phyloP scores from a whole-genome alignment of 2,888 invertebrate species.

The Eupeodes latifasciatus region DNA sequence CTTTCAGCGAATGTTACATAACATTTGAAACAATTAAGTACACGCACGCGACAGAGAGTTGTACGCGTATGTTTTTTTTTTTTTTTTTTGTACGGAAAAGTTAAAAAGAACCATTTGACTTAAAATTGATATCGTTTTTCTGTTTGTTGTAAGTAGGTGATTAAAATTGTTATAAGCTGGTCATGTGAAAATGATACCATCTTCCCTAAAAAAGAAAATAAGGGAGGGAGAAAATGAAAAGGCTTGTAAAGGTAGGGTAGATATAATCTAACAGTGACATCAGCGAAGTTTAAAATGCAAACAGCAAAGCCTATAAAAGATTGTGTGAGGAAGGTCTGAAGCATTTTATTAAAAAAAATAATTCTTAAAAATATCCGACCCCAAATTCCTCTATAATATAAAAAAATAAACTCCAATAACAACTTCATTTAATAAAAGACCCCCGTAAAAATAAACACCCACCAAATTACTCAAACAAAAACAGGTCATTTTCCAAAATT shows the following conservation, averaged over 20 bases:
- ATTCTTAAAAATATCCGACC: background rate
- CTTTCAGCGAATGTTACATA: conserved; percentile 81
- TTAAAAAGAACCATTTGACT: conserved; percentile 60
- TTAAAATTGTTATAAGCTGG: conserved; percentile 65
- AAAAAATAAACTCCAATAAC: background rate
- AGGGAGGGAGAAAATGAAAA: background rate
- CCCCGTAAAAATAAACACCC: background rate
- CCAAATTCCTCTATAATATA: background rate
- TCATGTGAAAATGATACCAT: conserved; percentile 69
- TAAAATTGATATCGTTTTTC: conserved; percentile 51
- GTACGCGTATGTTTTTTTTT: background rate
- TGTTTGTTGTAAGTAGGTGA: conserved; percentile 61
- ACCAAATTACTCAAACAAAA: conserved; percentile 6
- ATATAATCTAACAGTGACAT: conserved; percentile 1
- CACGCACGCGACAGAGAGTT: conserved; percentile 80
- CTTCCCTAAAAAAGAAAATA: background rate
- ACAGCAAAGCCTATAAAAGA: too few species aligned
- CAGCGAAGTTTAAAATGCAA: background rate
- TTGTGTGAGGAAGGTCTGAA: too few species aligned
- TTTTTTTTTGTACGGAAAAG: conserved; percentile 19
- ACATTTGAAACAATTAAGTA: conserved; percentile 84
- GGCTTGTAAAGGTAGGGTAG: background rate
- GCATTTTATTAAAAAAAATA: too few species aligned
- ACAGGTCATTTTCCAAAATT: conserved; percentile 49
- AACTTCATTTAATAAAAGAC: conserved; percentile 50